These are phyloP conservation scores for Oophaga pumilio DNA, from an alignment of 2,113 vertebrate species.

Conservation along the genomic window DNA sequence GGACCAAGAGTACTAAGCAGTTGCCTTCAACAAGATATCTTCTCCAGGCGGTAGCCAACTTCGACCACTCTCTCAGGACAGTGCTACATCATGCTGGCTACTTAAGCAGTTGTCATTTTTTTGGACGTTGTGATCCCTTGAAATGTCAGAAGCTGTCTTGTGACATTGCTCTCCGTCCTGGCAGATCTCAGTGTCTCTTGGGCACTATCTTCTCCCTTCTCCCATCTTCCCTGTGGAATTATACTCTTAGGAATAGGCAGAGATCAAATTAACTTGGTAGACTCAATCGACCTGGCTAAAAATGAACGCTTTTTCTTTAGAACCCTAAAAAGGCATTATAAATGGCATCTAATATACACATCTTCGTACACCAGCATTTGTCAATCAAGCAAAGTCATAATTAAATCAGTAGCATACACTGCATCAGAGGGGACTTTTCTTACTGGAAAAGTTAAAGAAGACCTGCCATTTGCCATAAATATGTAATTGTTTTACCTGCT, in stretches of 20 bases:
- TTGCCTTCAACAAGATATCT: slow-evolving; percentile 30
- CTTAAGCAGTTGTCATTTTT: slow-evolving; percentile 20
- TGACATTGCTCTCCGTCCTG: slow-evolving; percentile 23
- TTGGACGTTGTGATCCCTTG: slow-evolving; percentile 1
- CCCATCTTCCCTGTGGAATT: neutral
- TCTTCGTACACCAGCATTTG: neutral
- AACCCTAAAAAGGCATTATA: neutral
- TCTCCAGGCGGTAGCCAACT: neutral
- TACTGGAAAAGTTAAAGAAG: neutral
- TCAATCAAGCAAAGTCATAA: neutral
- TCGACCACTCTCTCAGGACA: neutral
- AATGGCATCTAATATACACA: neutral
- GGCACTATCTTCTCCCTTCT: neutral
- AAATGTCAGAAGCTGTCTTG: slow-evolving; percentile 40
- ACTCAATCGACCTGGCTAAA: neutral
- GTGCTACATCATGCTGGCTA: slow-evolving; percentile 16
- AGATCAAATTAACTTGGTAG: neutral
- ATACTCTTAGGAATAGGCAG: neutral
- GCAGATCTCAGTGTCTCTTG: neutral
- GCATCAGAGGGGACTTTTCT: neutral
- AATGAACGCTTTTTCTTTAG: neutral
- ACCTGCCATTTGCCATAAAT: no score
- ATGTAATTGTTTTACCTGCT: no score
- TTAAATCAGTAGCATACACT: neutral
- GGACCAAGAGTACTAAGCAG: neutral